Base-by-base conservation (phyloP, 2,113 vertebrate species). In the Centrocercus urophasianus region DNA sequence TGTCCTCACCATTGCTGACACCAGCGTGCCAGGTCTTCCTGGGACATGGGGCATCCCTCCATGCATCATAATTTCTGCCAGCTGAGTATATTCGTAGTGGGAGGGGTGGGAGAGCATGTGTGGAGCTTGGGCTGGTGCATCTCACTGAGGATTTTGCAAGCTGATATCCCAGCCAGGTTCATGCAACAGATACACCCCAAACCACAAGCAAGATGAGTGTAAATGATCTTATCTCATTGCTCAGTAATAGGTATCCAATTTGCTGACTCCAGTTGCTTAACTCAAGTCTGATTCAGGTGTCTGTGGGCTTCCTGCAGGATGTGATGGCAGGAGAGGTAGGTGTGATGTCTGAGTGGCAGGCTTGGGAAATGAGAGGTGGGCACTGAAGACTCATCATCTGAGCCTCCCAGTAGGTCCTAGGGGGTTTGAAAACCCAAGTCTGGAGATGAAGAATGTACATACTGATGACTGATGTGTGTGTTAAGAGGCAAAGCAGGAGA, bases 231-330 rank as follows among this genome's bases (percentile, higher is more conserved):
- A 96, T 96, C 94, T 95, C 0, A 1, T 17, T 6, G 8, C 89
- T 93, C 43, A 83, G 87, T 83, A 91, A 86, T 2, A 87, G 27
- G 28, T 63, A 76, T 80, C 65, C 74, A 74, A 66, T 60, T 77
- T 93, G 89, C 79, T 93, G 84, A 95, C 82, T 91, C 47, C 43
- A 27, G 32, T 66, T 88, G 59, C 79, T 60, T 79, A 59, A 78
- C 79, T 89, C 87, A 83, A 14, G 42, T 86, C 93, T 96, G 93
- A 96, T 89, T 93, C 91, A 96, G 72, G 82, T 64, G 50, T 74
- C 56, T 0, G 5, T 81, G 72, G 82, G 60, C 72, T 93, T 95
- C 64, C 72, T 91, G 82, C 84, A 94, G 89, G 89, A 89, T 85
- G 95, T 67, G 43, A 38, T 18, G 6, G 61, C 75, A 85, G 60